Conservation (phyloP, 1,140 invertebrate species). For the Telenomus remus region DNA sequence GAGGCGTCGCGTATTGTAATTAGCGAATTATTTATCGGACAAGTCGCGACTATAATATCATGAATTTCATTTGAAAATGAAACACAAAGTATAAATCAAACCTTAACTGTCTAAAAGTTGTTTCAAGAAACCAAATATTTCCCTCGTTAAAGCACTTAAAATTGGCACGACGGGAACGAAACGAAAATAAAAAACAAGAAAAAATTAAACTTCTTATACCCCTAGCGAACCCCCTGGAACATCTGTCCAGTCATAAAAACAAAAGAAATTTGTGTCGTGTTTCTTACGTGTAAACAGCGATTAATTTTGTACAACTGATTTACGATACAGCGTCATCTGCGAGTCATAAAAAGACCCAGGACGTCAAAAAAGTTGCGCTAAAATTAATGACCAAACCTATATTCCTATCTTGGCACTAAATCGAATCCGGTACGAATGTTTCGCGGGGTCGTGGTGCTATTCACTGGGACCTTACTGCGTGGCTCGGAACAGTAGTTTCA, state of each 20-base stretch:
- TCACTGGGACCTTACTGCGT: conserved; percentile 39
- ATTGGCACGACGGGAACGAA: no score
- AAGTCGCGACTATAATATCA: conserved; percentile 4
- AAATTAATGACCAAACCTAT: conserved; percentile 36
- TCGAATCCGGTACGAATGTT: conserved; percentile 43
- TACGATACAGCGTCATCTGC: conserved; percentile 10
- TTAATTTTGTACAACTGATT: conserved; percentile 1
- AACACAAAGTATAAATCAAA: no score
- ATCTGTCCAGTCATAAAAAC: no score
- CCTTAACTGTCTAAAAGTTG: no score
- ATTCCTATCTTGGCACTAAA: conserved; percentile 21
- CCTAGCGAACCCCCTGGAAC: no score
- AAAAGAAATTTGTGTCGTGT: no score
- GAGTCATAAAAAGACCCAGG: not conserved
- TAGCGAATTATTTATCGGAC: conserved; percentile 58
- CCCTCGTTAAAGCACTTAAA: no score
- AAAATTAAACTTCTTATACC: no score
- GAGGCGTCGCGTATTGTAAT: conserved; percentile 51
- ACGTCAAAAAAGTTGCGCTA: conserved; percentile 10
- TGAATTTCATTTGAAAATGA: no score
- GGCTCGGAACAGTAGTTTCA: conserved; percentile 52
- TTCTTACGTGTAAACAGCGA: no score
- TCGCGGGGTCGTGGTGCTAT: conserved; percentile 33
- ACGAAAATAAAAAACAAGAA: no score
- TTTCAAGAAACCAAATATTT: no score